Percentiles rank a stretch among this genome's conserved stretches.
Evolutionary conservation across 1,140 invertebrate species (phyloP).

Genomic region (Aphaenogaster floridana): DNA sequence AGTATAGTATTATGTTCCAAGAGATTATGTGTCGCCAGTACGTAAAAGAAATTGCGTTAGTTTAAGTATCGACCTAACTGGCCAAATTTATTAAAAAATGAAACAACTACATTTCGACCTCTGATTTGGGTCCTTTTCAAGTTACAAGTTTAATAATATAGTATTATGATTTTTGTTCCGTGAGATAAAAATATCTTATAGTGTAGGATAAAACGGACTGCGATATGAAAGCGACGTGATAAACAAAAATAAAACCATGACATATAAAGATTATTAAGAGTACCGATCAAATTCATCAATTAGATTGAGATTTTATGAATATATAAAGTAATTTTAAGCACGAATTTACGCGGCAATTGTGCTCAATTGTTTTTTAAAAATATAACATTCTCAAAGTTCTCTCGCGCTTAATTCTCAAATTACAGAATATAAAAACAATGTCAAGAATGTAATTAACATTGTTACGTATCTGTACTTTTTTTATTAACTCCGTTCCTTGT

Average conservation of each 20-base stretch:
- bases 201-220: background rate
- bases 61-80: too few species aligned
- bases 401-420: background rate
- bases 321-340: background rate
- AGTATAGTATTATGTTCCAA: background rate
- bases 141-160: too few species aligned
- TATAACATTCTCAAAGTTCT: background rate
- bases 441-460: background rate
- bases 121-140: too few species aligned
- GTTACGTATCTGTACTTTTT: background rate
- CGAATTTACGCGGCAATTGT: background rate
- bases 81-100: too few species aligned
- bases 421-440: background rate
- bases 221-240: background rate
- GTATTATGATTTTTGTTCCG: background rate
- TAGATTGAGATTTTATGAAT: background rate
- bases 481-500: background rate
- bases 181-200: background rate
- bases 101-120: too few species aligned
- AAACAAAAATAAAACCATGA: conserved; percentile 6
- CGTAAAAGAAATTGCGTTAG: too few species aligned
- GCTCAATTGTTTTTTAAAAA: background rate
- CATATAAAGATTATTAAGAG: background rate
- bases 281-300: background rate
- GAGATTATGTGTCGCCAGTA: too few species aligned